Evolutionary conservation across 2,888 invertebrate species (phyloP), one percentile per base, ranked within the genome.

Genomic region (Chloromyia formosa): DNA sequence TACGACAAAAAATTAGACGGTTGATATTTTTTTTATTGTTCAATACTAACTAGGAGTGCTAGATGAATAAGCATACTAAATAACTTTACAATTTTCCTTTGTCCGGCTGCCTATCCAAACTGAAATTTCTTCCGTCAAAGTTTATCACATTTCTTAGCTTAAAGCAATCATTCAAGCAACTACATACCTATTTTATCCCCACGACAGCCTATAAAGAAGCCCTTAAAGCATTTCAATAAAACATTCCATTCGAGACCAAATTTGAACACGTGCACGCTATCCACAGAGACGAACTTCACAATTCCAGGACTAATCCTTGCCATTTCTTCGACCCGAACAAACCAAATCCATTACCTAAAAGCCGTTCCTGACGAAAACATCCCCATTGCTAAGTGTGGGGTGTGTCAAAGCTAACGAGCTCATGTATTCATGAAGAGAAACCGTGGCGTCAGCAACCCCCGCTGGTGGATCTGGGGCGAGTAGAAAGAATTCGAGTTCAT

Each of bases 391-490:
- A 80, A 82, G 81, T 81, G 80, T 81, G 83, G 81, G 81, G 81
- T 81, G 81, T 81, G 81, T 80, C 81, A 75, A 79, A 81, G 80
- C 81, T 83, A 83, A 83, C 83, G 83, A 83, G 83, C 81, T 82
- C 75, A 82, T 83, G 80, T 83, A 83, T 84, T 83, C 84, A 84
- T 84, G 83, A 74, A 35, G 73, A 18, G 16, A 18, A 56, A 35
- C 27, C 27, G 27, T 35, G 2, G 27, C 27, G 27, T 35, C 27
- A 35, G 7, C 7, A 35, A 35, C 27, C 27, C 27, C 27, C 7
- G 53, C 40, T 42, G 22, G 45, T 66, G 22, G 56, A 5, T 12
- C 2, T 4, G 23, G 9, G 27, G 40, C 10, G 40, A 27, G 10
- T 27, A 54, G 27, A 69, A 35, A 69, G 53, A 5, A n/a, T 56